phyloP scores from a whole-genome alignment of 2,888 invertebrate genomes.

The Galerucella pusilla region DNA sequence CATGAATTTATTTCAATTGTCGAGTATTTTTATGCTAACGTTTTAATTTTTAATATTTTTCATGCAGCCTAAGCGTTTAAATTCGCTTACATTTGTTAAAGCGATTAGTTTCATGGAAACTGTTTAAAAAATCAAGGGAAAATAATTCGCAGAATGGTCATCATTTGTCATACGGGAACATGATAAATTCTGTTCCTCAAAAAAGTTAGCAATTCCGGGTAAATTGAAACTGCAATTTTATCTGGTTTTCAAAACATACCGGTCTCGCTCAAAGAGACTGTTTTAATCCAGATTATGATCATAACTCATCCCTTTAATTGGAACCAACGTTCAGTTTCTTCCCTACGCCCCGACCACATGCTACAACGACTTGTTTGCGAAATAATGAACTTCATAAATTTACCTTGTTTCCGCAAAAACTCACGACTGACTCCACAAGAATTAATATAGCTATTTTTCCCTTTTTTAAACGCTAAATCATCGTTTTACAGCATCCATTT shows the following conservation, averaged over 20 bases:
- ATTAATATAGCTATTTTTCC: conserved; percentile 43
- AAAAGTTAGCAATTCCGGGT: conserved; percentile 34
- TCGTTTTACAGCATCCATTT: neutral
- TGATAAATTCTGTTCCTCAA: conserved; percentile 22
- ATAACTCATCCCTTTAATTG: conserved; percentile 50
- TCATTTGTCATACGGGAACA: conserved; percentile 24
- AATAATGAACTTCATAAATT: conserved; percentile 61
- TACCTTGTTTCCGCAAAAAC: conserved; percentile 54
- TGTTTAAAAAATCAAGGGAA: conserved; percentile 1
- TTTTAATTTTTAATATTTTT: neutral
- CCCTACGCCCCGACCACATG: conserved; percentile 51
- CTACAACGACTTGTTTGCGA: conserved; percentile 54
- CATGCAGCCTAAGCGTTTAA: neutral
- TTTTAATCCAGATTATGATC: conserved; percentile 55
- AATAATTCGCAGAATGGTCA: conserved; percentile 13
- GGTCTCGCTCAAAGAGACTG: conserved; percentile 47
- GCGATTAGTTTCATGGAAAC: neutral
- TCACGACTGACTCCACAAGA: conserved; percentile 54
- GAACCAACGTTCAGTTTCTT: conserved; percentile 43
- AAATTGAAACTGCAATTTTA: conserved; percentile 51
- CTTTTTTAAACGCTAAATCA: conserved; percentile 22
- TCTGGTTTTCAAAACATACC: conserved; percentile 44
- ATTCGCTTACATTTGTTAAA: neutral
- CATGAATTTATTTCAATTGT: no score
- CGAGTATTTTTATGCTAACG: no score